Base-by-base conservation (phyloP, 2,797 vertebrate genomes). In the Clangula hyemalis region DNA sequence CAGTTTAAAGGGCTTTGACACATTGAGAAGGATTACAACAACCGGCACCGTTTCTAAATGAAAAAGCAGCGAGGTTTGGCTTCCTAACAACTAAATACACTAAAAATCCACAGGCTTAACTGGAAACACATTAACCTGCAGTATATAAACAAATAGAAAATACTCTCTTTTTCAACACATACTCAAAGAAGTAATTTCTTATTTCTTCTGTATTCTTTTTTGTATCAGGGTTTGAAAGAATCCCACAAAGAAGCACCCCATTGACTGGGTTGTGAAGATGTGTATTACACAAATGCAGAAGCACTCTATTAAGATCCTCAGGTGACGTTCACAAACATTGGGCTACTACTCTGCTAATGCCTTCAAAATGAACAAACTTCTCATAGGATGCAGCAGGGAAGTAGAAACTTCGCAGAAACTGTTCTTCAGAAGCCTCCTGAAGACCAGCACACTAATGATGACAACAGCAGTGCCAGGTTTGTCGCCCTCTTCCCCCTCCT, bases 1-100 rank as follows among this genome's bases (percentile, higher is more conserved):
- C 3, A 4, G 53, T 93, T 96, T 91, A 81, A 90, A 92, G 49
- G 41, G 47, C 39, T 94, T n/a, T 96, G 94, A 96, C 79, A 92
- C 2, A 15, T 2, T 0, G n/a, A 65, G n/a, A 90, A 91, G 77
- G 89, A 87, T 93, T 91, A 94, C 62, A 74, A 90, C 30, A 91
- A 82, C 25, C 74, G 71, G 49, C 41, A 90, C 20, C 45, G 51
- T 88, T 85, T 89, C 88, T 90, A 65, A 93, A 87, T 61, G 25
- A 94, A 91, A 94, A 77, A 78, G 77, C 74, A 93, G 38, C 1
- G 0, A 94, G 51, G 54, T 65, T 77, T 85, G 80, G 49, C 73
- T 87, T 90, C 84, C 70, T 53, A 87, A 92, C 53, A 77, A 64
- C 65, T 32, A 77, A 86, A 87, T 86, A 84, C 75, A 94, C 68